Base-by-base conservation (phyloP, 2,888 invertebrate species). In the Athrips mouffetella region DNA sequence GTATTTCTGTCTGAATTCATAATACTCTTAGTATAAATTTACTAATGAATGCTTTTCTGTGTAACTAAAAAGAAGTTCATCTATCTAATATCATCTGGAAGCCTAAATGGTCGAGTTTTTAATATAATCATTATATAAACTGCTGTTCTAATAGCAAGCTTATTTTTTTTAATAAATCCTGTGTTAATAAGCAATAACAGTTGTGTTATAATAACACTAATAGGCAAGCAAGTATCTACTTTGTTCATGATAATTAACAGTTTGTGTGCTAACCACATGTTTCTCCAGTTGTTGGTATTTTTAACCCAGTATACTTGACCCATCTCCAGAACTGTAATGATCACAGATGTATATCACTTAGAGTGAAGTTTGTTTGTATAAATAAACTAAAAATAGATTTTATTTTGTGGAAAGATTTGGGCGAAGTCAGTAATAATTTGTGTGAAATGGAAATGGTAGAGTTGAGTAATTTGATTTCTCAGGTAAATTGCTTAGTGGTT, bases 361-460 rank as follows among this genome's bases (percentile, higher is more conserved):
- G 13, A 7, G 18, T 45, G 31, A 21, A 31, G 45, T 18, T 20
- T 45, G 29, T 45, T 30, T 31, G 20, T 27, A 45, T 45, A 33
- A 18, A 45, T 33, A 7, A 10, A 45, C 33, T 33, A 20, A 20
- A 31, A 21, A 45, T 30, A 29, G 21, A 31, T 20, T 30, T 45
- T 20, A 20, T 33, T 18, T 45, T 13, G 35, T n/a, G 25, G 8
- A 25, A 16, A 20, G 37, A 18, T 23, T 29, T 7, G 29, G n/a
- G 30, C 11, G 27, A 23, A 27, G 20, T 11, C 8, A 23, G 41
- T 6, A 23, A 45, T 40, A 23, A 41, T 35, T 13, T 48, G 27
- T 31, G 23, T 1, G 29, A 33, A 41, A 51, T 51, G 51, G 51
- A 20, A 35, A 25, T 45, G 44, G 20, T 40, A 16, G 29, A 33